A percentile compares a stretch with the other conserved stretches of the same genome.
Evolutionary conservation across 1,140 invertebrate genomes (phyloP).

Genomic region (Andricus grossulariae): DNA sequence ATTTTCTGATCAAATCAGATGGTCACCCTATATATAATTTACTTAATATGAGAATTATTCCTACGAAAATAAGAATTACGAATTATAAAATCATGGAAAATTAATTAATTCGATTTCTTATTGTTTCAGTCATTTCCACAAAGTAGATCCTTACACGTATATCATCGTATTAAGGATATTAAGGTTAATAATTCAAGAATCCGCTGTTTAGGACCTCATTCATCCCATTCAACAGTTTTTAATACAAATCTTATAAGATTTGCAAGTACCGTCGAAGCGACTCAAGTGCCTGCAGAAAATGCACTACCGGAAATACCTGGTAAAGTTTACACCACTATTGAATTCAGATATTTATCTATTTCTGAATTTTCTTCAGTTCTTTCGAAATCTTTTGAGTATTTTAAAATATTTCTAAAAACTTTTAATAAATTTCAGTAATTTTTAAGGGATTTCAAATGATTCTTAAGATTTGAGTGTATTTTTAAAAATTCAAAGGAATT

Average conservation of each 20-base stretch:
- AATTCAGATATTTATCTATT: no score
- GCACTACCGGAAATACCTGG: neutral
- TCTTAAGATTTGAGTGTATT: no score
- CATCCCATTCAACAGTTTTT: constrained; percentile 28
- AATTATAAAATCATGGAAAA: neutral
- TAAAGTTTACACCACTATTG: no score
- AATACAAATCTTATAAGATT: constrained; percentile 35
- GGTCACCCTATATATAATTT: neutral
- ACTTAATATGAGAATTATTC: neutral
- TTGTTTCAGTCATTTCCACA: constrained; percentile 8
- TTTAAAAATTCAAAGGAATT: no score
- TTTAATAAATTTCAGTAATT: no score
- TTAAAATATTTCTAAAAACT: no score
- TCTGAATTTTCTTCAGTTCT: no score
- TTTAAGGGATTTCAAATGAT: no score
- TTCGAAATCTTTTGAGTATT: no score
- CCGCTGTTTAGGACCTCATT: constrained; percentile 1
- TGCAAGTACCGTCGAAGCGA: constrained; percentile 41
- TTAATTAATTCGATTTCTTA: neutral
- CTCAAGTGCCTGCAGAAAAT: neutral
- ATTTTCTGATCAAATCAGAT: no score
- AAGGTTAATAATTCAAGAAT: neutral
- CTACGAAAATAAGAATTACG: neutral
- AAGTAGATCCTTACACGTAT: constrained; percentile 40
- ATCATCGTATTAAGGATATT: neutral